Conservation (phyloP, 2,113 vertebrate genomes). For the Bubo blakistoni region DNA sequence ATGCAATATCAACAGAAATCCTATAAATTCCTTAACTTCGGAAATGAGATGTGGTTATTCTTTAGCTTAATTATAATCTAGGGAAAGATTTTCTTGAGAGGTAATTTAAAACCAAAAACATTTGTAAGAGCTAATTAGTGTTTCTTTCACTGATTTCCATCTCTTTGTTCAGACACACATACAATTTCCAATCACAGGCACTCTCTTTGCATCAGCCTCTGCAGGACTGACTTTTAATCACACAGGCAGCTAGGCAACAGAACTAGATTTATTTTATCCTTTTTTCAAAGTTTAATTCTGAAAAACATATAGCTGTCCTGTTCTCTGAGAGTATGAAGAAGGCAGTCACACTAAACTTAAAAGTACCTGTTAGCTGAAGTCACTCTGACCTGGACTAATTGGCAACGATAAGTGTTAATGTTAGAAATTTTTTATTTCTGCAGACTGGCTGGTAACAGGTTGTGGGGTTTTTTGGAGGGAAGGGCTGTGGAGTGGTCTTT, state of each 20-base stretch:
- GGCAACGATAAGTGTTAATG: neutral
- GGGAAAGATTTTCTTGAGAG: neutral
- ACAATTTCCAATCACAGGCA: neutral
- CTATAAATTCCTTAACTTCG: neutral
- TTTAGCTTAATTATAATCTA: neutral
- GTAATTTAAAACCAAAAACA: neutral
- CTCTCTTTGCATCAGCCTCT: neutral
- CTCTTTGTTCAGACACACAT: neutral
- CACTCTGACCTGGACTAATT: neutral
- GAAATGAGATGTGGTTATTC: neutral
- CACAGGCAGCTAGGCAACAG: neutral
- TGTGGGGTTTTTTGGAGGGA: neutral
- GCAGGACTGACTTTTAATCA: neutral
- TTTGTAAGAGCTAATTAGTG: neutral
- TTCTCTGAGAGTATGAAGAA: neutral
- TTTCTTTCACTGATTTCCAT: neutral
- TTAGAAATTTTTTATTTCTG: neutral
- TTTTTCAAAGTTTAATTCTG: neutral
- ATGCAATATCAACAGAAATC: neutral
- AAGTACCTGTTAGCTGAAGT: neutral
- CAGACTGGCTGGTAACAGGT: neutral
- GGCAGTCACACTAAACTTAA: neutral
- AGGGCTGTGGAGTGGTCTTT: neutral
- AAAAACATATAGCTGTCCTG: neutral
- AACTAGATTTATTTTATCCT: neutral